Conservation (phyloP, 2,797 vertebrate genomes). For the Threskiornis aethiopicus region DNA sequence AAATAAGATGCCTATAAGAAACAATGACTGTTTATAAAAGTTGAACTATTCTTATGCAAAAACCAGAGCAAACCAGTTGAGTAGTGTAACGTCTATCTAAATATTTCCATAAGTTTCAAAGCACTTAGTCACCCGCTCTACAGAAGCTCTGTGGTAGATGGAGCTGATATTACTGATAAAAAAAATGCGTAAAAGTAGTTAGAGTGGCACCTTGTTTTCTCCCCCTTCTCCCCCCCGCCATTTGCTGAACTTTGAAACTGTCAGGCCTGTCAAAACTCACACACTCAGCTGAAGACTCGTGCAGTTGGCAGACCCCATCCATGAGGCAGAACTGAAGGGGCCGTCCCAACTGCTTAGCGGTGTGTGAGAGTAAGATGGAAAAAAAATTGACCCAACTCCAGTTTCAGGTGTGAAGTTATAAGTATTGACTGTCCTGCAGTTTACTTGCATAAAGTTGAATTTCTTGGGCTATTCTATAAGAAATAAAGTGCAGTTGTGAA, state of each 20-base stretch:
- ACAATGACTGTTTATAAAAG: background rate
- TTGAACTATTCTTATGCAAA: background rate
- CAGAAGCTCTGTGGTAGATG: background rate
- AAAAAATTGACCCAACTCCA: background rate
- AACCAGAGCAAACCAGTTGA: background rate
- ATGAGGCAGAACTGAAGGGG: background rate
- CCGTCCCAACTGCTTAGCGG: background rate
- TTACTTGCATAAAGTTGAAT: background rate
- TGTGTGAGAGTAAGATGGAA: background rate
- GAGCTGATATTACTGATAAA: background rate
- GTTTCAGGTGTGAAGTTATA: background rate
- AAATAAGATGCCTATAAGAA: background rate
- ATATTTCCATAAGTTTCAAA: background rate
- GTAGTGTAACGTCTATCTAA: background rate
- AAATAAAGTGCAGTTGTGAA: background rate
- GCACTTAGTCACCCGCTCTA: background rate
- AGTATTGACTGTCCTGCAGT: background rate
- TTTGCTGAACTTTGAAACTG: background rate
- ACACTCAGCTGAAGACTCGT: fast-evolving
- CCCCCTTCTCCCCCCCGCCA: too few relatives aligned
- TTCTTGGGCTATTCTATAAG: background rate
- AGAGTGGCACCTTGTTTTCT: background rate
- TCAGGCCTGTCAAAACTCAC: background rate
- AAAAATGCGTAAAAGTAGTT: background rate
- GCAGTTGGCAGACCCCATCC: background rate